Percentiles rank a stretch among this genome's conserved stretches.
phyloP scores from a whole-genome alignment of 2,888 invertebrate species.

The Thecocarcelia acutangulata region DNA sequence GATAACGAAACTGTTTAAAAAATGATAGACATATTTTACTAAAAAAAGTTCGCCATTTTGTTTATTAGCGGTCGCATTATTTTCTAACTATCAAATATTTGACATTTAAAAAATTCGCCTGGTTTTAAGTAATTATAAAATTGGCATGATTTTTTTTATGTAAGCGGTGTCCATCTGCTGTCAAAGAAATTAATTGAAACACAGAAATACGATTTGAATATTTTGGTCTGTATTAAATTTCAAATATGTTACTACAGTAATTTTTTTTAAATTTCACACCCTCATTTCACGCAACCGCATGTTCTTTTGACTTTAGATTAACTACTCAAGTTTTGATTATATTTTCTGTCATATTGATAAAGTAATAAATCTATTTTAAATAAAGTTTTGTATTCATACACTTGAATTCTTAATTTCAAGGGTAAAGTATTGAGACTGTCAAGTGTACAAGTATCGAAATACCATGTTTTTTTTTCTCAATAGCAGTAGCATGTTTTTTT shows the following conservation, averaged over 20 bases:
- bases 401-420: conserved; percentile 68
- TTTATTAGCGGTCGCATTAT: no score
- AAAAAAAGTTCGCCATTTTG: no score
- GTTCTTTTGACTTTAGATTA: conserved; percentile 49
- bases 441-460: conserved; percentile 51
- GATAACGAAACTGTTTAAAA: no score
- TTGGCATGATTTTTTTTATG: no score
- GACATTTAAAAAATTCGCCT: no score
- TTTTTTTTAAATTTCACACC: conserved; percentile 58
- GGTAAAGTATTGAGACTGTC: conserved; percentile 63
- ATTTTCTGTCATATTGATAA: conserved; percentile 1
- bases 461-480: conserved; percentile 41
- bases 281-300: conserved; percentile 65
- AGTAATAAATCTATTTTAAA: conserved; percentile 15
- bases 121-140: no score
- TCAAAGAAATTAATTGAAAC: no score
- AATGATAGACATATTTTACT: no score
- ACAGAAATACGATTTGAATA: no score
- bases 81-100: no score
- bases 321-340: conserved; percentile 46
- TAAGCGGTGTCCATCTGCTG: no score
- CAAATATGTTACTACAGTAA: conserved; percentile 19
- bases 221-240: conserved; percentile 50
- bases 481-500: conserved; percentile 25
- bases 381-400: conserved; percentile 47